Evolutionary conservation across 2,888 invertebrate species (phyloP), one percentile per base, ranked within the genome.

Genomic region (Timandra comae): DNA sequence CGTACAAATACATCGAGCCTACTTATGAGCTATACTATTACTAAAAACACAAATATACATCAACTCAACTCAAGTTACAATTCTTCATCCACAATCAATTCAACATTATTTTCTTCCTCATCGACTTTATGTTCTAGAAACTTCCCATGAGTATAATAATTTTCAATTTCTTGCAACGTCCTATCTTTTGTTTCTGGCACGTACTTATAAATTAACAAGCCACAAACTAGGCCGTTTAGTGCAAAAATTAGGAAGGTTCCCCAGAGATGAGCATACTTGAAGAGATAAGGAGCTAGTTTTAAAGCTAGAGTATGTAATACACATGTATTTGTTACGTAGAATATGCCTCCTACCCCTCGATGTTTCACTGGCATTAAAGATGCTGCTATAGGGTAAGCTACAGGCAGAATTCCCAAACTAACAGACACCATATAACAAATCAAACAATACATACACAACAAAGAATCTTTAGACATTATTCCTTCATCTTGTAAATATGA

Each of bases 161-260:
- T 12, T 29, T 29, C 29, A 11, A 29, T 29, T 21, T 29, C 29
- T 21, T 22, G 12, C 29, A 29, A 22, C 1, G 29, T 29, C 12
- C 22, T 22, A 7, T 22, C 12, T 11, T 29, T 29, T 7, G 29
- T 29, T 12, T 29, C 29, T 7, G 29, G 29, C 4, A 29, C 22
- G n/a, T 12, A 29, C 7, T 3, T 22, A 21, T 22, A 29, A 6
- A 29, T 29, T 3, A 11, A 11, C 22, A 29, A 9, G 11, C 24
- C 24, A 11, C 24, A 24, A 4, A 24, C 11, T 6, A 24, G 3
- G 3, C 10, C 10, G 7, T 10, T 24, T 3, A 7, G 10, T 2
- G 24, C 24, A 11, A 10, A 24, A 5, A 24, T 24, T 5, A 7
- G 7, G 2, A 24, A 24, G 2, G 24, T 11, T 5, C 24, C 24